phyloP scores from a whole-genome alignment of 2,113 vertebrate species.

The Neopipo cinnamomea region DNA sequence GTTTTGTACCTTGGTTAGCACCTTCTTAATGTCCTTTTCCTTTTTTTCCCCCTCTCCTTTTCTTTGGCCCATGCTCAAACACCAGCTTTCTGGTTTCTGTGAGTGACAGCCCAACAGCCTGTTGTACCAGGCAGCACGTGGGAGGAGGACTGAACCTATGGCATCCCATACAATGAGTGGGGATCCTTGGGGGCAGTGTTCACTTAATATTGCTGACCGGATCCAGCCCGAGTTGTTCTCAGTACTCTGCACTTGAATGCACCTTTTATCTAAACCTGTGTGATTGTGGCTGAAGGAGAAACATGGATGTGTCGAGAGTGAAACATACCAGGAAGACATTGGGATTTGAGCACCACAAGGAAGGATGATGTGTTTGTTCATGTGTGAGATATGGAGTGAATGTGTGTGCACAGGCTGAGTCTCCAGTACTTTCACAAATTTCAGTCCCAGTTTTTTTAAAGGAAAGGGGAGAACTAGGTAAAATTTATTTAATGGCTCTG shows the following conservation, averaged over 20 bases:
- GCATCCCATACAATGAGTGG: background rate
- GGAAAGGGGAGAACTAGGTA: background rate
- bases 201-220: background rate
- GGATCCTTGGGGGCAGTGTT: background rate
- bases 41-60: background rate
- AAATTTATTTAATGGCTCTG: slow-evolving; percentile 24
- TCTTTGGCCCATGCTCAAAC: background rate
- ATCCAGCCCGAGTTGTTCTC: background rate
- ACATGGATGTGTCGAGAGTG: background rate
- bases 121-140: background rate
- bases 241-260: slow-evolving; percentile 49
- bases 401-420: background rate
- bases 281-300: background rate
- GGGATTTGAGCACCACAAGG: background rate
- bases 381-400: background rate
- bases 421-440: background rate
- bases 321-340: background rate
- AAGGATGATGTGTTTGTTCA: background rate
- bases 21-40: background rate
- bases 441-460: background rate
- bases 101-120: background rate
- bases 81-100: background rate
- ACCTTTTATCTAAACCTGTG: slow-evolving; percentile 14
- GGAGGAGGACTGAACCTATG: background rate
- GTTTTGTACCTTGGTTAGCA: slow-evolving; percentile 45